phyloP scores from a whole-genome alignment of 2,113 vertebrate genomes.

The Hippoglossus stenolepis region DNA sequence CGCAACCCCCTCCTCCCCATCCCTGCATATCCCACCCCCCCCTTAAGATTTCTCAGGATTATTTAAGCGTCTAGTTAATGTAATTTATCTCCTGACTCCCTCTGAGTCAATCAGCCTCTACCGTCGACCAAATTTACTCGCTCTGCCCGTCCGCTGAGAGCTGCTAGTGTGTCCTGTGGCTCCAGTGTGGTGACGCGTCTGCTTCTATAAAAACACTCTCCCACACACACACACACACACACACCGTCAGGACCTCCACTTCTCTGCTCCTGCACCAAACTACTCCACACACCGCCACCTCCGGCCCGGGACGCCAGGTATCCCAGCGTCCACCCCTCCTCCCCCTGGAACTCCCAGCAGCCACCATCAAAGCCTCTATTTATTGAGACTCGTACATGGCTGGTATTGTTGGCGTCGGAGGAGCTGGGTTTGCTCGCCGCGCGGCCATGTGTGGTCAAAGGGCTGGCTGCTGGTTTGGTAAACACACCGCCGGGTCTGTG shows the following conservation, averaged over 20 bases:
- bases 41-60: conserved; percentile 38
- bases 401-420: conserved; percentile 70
- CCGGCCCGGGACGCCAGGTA: conserved; percentile 68
- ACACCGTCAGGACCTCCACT: conserved; percentile 64
- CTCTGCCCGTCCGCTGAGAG: conserved; percentile 58
- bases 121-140: conserved; percentile 23
- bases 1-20: conserved; percentile 10
- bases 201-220: conserved; percentile 77
- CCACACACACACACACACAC: not conserved
- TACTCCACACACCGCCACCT: conserved; percentile 54
- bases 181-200: conserved; percentile 75
- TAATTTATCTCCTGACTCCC: conserved; percentile 53
- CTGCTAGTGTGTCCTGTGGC: conserved; percentile 74
- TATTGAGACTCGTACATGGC: conserved; percentile 77
- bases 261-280: conserved; percentile 59
- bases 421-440: conserved; percentile 25
- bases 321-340: conserved; percentile 75
- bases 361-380: conserved; percentile 83
- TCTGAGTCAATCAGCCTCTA: conserved; percentile 18
- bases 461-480: conserved; percentile 52
- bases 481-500: conserved; percentile 57
- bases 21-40: conserved; percentile 1
- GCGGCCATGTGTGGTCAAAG: conserved; percentile 75
- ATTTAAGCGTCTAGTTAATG: conserved; percentile 56
- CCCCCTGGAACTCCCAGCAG: conserved; percentile 75